These are phyloP conservation scores for Erannis defoliaria DNA, from an alignment of 2,888 invertebrate species.

Conservation along the genomic window DNA sequence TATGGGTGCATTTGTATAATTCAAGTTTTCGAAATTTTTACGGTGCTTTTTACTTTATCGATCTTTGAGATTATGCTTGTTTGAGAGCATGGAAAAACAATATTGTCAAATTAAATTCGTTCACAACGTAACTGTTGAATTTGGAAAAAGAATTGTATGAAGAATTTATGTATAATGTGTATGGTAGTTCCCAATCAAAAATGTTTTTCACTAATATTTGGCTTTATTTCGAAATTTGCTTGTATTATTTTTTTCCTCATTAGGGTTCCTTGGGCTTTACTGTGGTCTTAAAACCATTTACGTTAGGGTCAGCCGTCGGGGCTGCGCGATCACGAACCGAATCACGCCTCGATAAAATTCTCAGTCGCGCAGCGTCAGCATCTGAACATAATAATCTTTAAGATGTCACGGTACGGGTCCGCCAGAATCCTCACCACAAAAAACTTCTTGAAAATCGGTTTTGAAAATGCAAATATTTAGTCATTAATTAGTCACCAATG, in stretches of 20 bases:
- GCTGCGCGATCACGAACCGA: no score
- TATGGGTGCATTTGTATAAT: conserved; percentile 51
- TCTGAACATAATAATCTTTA: no score
- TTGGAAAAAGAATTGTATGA: conserved; percentile 22
- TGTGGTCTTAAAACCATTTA: no score
- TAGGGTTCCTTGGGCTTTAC: no score
- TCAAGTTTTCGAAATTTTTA: conserved; percentile 47
- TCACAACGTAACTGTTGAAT: conserved; percentile 37
- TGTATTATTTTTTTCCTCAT: conserved; percentile 39
- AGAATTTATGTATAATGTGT: conserved; percentile 42
- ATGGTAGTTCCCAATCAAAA: conserved; percentile 46
- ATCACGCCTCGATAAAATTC: no score
- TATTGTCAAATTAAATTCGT: conserved; percentile 32
- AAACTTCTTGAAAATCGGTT: no score
- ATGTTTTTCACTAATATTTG: conserved; percentile 49
- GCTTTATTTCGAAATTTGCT: conserved; percentile 40
- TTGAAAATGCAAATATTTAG: no score
- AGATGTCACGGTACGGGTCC: no score
- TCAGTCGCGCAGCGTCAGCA: no score
- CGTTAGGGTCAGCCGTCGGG: no score
- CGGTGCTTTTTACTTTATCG: conserved; percentile 54
- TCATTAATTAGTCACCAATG: no score
- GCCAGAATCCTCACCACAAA: no score
- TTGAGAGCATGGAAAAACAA: conserved; percentile 31
- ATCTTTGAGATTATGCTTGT: conserved; percentile 56